Percentiles rank a stretch among this genome's conserved stretches.
Conservation (phyloP, 1,140 invertebrate species). For the Liolophura sinensis region DNA sequence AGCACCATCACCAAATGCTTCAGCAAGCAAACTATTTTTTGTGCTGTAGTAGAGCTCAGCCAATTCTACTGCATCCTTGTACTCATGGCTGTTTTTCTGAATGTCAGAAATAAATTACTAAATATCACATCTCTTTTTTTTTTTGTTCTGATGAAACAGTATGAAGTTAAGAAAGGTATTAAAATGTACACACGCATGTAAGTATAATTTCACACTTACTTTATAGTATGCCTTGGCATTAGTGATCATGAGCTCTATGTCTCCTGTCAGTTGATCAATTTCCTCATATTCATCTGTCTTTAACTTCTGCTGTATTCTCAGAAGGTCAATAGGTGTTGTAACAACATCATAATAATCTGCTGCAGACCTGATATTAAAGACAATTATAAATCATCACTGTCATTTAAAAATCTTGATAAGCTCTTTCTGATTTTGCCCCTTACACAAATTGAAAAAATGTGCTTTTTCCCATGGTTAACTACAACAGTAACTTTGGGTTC, state of each 20-base stretch:
- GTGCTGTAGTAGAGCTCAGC: conserved; percentile 78
- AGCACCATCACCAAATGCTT: conserved; percentile 45
- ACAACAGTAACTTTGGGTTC: not conserved
- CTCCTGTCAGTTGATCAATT: conserved; percentile 84
- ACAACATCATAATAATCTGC: conserved; percentile 69
- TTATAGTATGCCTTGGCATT: conserved; percentile 97
- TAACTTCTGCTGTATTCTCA: conserved; percentile 93
- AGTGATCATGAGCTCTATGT: conserved; percentile 88
- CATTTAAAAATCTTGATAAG: not conserved
- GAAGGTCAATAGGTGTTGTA: conserved; percentile 87
- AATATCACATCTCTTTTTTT: not conserved
- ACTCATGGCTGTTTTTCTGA: conserved; percentile 78
- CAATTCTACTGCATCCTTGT: conserved; percentile 88
- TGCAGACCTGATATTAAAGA: conserved; percentile 47
- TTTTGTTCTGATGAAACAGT: conserved; percentile 1
- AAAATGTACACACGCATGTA: not conserved
- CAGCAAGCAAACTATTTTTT: conserved; percentile 47
- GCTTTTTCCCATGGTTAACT: not conserved
- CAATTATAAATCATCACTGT: conserved; percentile 5
- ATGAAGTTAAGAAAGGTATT: too few species aligned
- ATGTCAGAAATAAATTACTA: conserved; percentile 19
- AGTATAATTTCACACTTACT: conserved; percentile 56
- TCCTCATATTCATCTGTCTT: conserved; percentile 91
- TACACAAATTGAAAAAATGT: not conserved
- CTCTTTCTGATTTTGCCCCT: not conserved